These are phyloP conservation scores for Bombus ignitus DNA, from an alignment of 1,140 invertebrate genomes.

Conservation along the genomic window DNA sequence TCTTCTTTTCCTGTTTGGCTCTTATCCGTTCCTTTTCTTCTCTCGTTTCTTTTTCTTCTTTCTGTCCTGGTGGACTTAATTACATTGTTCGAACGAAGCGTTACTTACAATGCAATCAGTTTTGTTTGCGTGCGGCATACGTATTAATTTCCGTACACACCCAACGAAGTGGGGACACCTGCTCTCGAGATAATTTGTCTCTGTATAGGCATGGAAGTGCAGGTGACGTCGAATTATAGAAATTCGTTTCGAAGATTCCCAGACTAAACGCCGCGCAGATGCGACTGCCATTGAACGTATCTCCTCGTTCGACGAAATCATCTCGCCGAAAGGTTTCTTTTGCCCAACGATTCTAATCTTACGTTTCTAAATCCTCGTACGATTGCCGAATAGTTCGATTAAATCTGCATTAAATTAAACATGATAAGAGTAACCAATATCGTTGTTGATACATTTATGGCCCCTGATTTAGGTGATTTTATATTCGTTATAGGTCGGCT, in stretches of 20 bases:
- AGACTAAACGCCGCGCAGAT: constrained; percentile 8
- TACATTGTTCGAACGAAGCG: constrained; percentile 22
- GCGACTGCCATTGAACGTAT: not conserved
- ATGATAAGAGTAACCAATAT: not conserved
- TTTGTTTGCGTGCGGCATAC: constrained; percentile 56
- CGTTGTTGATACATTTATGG: not conserved
- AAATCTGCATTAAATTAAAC: not conserved
- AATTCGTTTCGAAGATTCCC: constrained; percentile 51
- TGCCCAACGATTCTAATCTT: not conserved
- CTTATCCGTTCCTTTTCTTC: not conserved
- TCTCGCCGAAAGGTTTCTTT: not conserved
- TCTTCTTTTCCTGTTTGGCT: no score
- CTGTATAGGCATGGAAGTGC: constrained; percentile 31
- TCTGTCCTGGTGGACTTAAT: constrained; percentile 30
- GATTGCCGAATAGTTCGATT: not conserved
- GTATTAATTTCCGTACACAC: constrained; percentile 51
- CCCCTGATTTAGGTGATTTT: not conserved
- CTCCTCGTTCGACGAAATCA: not conserved
- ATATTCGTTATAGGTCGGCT: not conserved
- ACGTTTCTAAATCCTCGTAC: not conserved
- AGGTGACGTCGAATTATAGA: constrained; percentile 65
- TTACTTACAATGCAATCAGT: constrained; percentile 56
- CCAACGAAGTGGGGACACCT: constrained; percentile 48
- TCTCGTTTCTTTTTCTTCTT: not conserved
- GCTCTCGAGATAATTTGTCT: constrained; percentile 55